Percentiles rank a stretch among this genome's conserved stretches.
phyloP scores from a whole-genome alignment of 2,888 invertebrate genomes.

The Coelopa pilipes region DNA sequence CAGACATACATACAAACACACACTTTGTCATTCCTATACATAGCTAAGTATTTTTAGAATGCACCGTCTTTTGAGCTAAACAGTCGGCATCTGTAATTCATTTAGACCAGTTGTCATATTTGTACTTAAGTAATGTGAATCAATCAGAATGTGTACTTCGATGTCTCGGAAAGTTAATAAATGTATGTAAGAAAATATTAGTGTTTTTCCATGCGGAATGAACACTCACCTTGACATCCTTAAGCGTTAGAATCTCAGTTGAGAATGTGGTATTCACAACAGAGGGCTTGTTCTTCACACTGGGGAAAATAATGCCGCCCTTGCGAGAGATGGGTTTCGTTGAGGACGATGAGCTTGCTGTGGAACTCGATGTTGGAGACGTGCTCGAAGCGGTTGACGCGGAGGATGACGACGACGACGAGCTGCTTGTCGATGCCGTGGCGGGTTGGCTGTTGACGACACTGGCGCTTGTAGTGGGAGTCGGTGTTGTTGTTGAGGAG shows the following conservation, averaged over 20 bases:
- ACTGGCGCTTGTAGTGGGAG: slow-evolving; percentile 38
- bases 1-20: not conserved
- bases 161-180: not conserved
- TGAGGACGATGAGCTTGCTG: slow-evolving; percentile 53
- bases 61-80: not conserved
- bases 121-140: slow-evolving; percentile 6
- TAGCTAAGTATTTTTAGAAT: not conserved
- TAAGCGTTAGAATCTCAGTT: slow-evolving; percentile 79
- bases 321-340: slow-evolving; percentile 71
- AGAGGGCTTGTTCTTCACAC: slow-evolving; percentile 89
- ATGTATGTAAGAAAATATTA: not conserved
- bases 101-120: not conserved
- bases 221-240: slow-evolving; percentile 84
- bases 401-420: not conserved
- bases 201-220: too few relatives aligned
- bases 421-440: slow-evolving; percentile 40
- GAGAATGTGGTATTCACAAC: slow-evolving; percentile 86
- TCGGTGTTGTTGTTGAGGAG: slow-evolving; percentile 54
- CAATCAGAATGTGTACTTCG: slow-evolving; percentile 2
- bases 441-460: slow-evolving; percentile 45
- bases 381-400: slow-evolving; percentile 36
- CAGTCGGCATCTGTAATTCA: too few relatives aligned
- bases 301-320: slow-evolving; percentile 89
- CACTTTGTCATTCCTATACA: not conserved
- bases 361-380: slow-evolving; percentile 45